These are phyloP conservation scores for Oreochromis tanganicae DNA, from an alignment of 2,113 vertebrate genomes.

Conservation along the genomic window DNA sequence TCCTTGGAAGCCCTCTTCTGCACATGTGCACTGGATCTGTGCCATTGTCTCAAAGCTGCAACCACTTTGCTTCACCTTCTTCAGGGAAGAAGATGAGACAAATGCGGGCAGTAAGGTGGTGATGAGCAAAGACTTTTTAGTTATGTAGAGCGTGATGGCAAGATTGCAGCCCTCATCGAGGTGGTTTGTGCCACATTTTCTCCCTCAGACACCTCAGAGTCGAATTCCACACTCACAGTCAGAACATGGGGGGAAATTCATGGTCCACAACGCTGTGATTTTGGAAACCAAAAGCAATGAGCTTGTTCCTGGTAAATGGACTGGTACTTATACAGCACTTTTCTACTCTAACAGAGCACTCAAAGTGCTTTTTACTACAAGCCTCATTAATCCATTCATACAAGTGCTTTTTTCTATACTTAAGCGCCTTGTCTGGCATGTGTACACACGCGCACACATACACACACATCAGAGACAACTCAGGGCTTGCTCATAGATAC, in stretches of 20 bases:
- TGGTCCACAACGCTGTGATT: not conserved
- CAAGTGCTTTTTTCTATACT: not conserved
- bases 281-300: not conserved
- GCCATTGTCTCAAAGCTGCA: not conserved
- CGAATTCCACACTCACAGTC: not conserved
- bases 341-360: not conserved
- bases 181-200: not conserved
- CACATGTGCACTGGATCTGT: not conserved
- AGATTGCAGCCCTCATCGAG: not conserved
- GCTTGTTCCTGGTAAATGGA: not conserved
- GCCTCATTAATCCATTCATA: not conserved
- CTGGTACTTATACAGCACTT: not conserved
- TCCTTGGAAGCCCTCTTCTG: not conserved
- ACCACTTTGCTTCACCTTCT: not conserved
- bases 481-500: not conserved
- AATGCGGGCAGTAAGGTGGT: not conserved
- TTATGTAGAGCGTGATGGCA: not conserved
- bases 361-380: not conserved
- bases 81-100: not conserved
- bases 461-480: not conserved
- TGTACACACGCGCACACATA: not conserved
- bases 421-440: not conserved
- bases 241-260: not conserved
- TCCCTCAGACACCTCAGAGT: not conserved
- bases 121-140: not conserved